Evolutionary conservation across 2,888 invertebrate genomes (phyloP), one percentile per base, ranked within the genome.

Genomic region (Catocala fraxini): DNA sequence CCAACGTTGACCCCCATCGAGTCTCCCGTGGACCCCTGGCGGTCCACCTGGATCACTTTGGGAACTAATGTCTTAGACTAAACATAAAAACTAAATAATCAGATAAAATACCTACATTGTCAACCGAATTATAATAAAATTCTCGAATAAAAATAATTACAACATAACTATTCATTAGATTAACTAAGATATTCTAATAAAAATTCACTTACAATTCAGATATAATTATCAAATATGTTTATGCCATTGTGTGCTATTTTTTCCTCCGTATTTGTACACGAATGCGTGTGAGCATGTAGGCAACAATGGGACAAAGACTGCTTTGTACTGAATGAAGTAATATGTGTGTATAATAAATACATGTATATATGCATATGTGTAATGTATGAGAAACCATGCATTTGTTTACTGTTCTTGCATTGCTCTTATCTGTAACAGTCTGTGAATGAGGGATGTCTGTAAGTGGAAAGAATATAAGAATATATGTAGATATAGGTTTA

Each of bases 231-330:
- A 73, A 71, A 78, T 75, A 70, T 62, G 70, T 68, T 65, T 68
- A 67, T 65, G 51, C 53, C 43, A 71, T 77, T 68, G 68, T 72
- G 66, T 63, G 60, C 65, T 61, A 39, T 75, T 77, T 84, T 83
- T 83, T 83, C 83, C 81, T 80, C 72, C 70, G 49, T 59, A 61
- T 64, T 70, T 80, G 75, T 70, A 77, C 75, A 69, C 61, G 51
- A 62, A 70, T 70, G 79, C 76, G 77, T 76, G 77, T 74, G 79
- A 75, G 77, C 68, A 68, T 75, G 77, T 79, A 53, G 59, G 65
- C 65, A 85, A 89, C 89, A 90, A 90, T 90, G 70, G 79, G 70
- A 90, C 89, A 90, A 90, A 89, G 80, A 80, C 71, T 66, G 72
- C 86, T 89, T 89, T 90, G 89, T 75, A 56, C 61, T 46, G 49